These are phyloP conservation scores for Harpegnathos saltator DNA, from an alignment of 1,140 invertebrate species.

Conservation along the genomic window DNA sequence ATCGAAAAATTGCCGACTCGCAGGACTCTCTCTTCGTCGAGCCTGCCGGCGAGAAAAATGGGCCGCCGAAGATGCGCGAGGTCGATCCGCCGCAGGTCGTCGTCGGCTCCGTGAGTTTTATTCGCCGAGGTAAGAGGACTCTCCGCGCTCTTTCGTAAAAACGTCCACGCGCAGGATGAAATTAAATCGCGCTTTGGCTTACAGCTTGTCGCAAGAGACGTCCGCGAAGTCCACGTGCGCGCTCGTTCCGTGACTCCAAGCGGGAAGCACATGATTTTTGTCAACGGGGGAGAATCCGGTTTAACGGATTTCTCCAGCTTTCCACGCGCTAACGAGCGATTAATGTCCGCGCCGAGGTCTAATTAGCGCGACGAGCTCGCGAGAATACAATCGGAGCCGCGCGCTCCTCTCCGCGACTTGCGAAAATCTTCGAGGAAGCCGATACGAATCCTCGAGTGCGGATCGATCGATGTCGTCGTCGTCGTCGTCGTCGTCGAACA, in stretches of 20 bases:
- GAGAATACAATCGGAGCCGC: no score
- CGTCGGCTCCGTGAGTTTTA: slow-evolving; percentile 16
- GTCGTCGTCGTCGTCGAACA: no score
- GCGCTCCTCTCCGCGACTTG: not conserved
- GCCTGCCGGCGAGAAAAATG: not conserved
- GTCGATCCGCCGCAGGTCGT: no score
- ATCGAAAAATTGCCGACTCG: slow-evolving; percentile 15
- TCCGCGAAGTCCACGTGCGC: slow-evolving; percentile 21
- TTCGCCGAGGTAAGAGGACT: slow-evolving; percentile 34
- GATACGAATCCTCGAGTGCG: no score
- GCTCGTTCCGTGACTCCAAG: slow-evolving; percentile 26
- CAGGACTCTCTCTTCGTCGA: not conserved
- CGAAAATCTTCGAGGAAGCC: no score
- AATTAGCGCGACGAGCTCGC: no score
- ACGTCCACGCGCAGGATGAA: not conserved
- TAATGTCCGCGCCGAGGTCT: slow-evolving; percentile 11
- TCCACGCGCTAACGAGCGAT: slow-evolving; percentile 55
- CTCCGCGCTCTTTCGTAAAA: slow-evolving; percentile 26
- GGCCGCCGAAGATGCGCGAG: no score
- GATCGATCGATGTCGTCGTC: no score
- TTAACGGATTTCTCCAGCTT: slow-evolving; percentile 35
- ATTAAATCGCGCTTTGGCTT: slow-evolving; percentile 19
- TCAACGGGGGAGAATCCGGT: slow-evolving; percentile 14
- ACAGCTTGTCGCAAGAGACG: not conserved
- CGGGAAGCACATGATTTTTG: slow-evolving; percentile 30